Evolutionary conservation across 2,113 vertebrate genomes (phyloP).

Genomic region (Oryzias celebensis): DNA sequence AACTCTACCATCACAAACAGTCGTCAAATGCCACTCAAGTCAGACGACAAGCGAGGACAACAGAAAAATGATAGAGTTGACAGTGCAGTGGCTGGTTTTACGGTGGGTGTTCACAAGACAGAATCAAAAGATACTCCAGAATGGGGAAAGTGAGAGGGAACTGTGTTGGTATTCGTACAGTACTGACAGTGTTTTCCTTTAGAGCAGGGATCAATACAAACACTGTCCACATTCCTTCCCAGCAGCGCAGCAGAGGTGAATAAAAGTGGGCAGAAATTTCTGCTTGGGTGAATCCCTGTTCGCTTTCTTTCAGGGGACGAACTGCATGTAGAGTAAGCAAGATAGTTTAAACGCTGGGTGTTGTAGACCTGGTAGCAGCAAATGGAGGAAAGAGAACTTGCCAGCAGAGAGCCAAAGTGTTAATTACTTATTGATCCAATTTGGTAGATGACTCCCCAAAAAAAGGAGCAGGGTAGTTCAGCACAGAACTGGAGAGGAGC

Average conservation of each 20-base stretch:
- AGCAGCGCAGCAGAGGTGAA: slow-evolving; percentile 28
- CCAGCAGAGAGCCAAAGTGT: slow-evolving; percentile 69
- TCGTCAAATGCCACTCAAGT: slow-evolving; percentile 36
- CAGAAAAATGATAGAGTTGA: slow-evolving; percentile 1
- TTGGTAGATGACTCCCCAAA: slow-evolving; percentile 76
- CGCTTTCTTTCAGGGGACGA: slow-evolving; percentile 11
- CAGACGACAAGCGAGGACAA: not conserved
- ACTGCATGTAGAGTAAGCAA: slow-evolving; percentile 20
- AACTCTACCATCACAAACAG: slow-evolving; percentile 19
- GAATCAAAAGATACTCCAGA: slow-evolving; percentile 15
- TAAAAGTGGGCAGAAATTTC: slow-evolving; percentile 42
- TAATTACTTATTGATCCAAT: slow-evolving; percentile 83
- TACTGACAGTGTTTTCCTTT: slow-evolving; percentile 37
- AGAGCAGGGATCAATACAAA: slow-evolving; percentile 35
- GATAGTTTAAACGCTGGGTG: slow-evolving; percentile 26
- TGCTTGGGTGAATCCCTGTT: slow-evolving; percentile 26
- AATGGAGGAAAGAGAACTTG: slow-evolving; percentile 49
- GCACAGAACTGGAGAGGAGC: slow-evolving; percentile 45
- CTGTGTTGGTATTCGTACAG: slow-evolving; percentile 26
- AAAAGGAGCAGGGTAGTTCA: slow-evolving; percentile 48
- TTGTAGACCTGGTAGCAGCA: slow-evolving; percentile 17
- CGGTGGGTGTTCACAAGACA: slow-evolving; percentile 23
- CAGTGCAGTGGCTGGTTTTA: not conserved
- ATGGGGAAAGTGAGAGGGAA: slow-evolving; percentile 5
- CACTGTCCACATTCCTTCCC: no score